phyloP scores from a whole-genome alignment of 2,113 vertebrate genomes.

The Tinamus guttatus region DNA sequence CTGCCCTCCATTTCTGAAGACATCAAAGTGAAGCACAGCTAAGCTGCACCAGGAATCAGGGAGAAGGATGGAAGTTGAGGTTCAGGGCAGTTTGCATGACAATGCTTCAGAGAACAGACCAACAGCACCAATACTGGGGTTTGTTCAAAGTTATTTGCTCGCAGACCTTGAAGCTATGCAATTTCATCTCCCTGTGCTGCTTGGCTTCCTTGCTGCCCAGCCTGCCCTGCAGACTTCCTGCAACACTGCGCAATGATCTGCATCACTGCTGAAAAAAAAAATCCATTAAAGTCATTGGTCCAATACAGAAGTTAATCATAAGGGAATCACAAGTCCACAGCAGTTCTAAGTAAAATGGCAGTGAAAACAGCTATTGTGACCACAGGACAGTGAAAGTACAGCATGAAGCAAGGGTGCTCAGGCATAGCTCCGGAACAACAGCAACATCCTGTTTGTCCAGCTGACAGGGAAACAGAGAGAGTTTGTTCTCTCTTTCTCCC shows the following conservation, averaged over 20 bases:
- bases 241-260: not conserved
- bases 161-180: not conserved
- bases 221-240: not conserved
- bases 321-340: not conserved
- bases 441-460: not conserved
- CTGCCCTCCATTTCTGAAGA: slow-evolving; percentile 32
- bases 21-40: not conserved
- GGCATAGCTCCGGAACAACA: not conserved
- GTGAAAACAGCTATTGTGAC: not conserved
- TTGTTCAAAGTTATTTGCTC: not conserved
- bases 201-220: not conserved
- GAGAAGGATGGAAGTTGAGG: not conserved
- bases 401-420: not conserved
- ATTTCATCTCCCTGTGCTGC: not conserved
- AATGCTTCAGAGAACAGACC: not conserved
- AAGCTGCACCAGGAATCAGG: not conserved
- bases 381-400: not conserved
- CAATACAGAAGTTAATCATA: not conserved
- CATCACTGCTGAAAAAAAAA: not conserved
- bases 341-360: not conserved
- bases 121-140: not conserved
- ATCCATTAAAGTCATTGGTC: not conserved
- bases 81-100: not conserved
- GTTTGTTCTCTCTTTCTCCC: not conserved
- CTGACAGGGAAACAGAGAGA: not conserved